Percentiles rank a stretch among this genome's conserved stretches.
These are phyloP conservation scores for Temnothorax curvispinosus DNA, from an alignment of 1,140 invertebrate genomes.

Conservation along the genomic window DNA sequence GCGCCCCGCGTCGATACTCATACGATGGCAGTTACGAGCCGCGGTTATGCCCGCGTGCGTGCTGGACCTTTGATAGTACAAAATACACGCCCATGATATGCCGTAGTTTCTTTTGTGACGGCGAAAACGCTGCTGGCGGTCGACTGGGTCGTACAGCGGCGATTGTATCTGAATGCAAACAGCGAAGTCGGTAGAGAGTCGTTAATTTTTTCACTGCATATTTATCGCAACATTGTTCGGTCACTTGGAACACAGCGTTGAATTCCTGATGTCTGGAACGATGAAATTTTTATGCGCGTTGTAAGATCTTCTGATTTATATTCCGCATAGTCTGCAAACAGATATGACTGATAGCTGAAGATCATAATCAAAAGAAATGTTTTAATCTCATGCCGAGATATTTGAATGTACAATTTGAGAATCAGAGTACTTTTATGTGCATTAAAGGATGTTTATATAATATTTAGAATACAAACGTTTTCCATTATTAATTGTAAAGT, in stretches of 20 bases:
- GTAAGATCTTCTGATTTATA: slow-evolving; percentile 1
- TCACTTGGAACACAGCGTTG: background rate
- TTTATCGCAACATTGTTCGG: slow-evolving; percentile 27
- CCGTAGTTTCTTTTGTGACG: slow-evolving; percentile 34
- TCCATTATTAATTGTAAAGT: background rate
- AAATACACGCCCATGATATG: slow-evolving; percentile 21
- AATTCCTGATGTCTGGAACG: background rate
- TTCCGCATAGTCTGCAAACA: background rate
- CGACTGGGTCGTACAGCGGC: background rate
- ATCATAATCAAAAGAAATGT: background rate
- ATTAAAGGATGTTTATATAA: background rate
- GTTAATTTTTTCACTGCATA: slow-evolving; percentile 44
- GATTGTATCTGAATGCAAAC: slow-evolving; percentile 56
- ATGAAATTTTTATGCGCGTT: background rate
- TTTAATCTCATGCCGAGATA: background rate
- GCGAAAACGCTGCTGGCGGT: slow-evolving; percentile 27
- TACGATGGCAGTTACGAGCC: slow-evolving; percentile 31
- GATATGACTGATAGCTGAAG: background rate
- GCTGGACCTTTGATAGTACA: slow-evolving; percentile 43
- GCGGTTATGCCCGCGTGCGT: slow-evolving; percentile 34
- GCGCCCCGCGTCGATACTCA: slow-evolving; percentile 24
- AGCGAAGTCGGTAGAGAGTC: slow-evolving; percentile 8
- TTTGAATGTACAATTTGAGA: background rate
- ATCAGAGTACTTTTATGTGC: background rate
- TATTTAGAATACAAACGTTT: background rate